Percentiles rank a stretch among this genome's conserved stretches.
These are phyloP conservation scores for Amia ocellicauda DNA, from an alignment of 2,113 vertebrate species.

Conservation along the genomic window DNA sequence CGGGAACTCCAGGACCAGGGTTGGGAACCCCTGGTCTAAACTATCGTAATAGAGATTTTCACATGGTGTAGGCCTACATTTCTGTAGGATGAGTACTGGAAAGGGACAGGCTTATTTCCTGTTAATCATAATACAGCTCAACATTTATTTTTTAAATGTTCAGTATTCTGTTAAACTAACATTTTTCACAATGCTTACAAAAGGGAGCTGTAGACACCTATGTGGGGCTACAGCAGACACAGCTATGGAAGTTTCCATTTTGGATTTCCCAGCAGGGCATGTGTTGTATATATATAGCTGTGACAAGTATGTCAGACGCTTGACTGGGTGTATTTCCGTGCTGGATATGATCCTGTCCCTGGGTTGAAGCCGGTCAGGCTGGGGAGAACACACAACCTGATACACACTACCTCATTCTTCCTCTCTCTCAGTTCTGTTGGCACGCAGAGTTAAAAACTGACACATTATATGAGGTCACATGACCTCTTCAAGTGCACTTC, in stretches of 20 bases:
- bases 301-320: conserved; percentile 40
- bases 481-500: not conserved
- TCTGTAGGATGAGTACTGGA: too few species aligned
- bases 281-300: conserved; percentile 50
- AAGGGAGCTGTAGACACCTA: not conserved
- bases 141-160: too few species aligned
- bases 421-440: too few species aligned
- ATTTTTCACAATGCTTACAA: not conserved
- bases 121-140: too few species aligned
- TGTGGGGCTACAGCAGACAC: not conserved
- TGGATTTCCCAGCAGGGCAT: conserved; percentile 11
- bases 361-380: not conserved
- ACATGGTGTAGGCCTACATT: too few species aligned
- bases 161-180: too few species aligned
- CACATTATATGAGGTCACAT: too few species aligned
- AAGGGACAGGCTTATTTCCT: too few species aligned
- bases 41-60: too few species aligned
- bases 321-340: conserved; percentile 38
- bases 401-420: not conserved
- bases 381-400: not conserved
- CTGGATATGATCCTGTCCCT: conserved; percentile 36
- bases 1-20: too few species aligned
- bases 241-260: conserved; percentile 13
- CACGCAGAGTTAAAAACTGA: too few species aligned
- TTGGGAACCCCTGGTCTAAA: too few species aligned